These are phyloP conservation scores for Drosophila mercatorum DNA, from an alignment of 2,888 invertebrate species.

Conservation along the genomic window DNA sequence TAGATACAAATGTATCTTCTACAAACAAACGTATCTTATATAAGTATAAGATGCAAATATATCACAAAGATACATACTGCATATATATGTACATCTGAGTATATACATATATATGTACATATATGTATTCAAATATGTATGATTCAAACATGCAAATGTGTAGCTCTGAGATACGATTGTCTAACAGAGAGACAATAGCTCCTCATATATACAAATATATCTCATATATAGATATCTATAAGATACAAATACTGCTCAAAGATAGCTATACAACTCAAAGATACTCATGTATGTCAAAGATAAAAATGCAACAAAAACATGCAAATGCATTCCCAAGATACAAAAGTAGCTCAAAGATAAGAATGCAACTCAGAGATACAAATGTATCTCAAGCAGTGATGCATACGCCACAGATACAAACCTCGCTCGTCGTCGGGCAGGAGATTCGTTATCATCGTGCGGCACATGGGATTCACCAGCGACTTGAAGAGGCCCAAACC, in stretches of 20 bases:
- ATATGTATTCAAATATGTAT: too few species aligned
- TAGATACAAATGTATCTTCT: too few species aligned
- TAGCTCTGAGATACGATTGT: not conserved
- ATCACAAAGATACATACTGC: not conserved
- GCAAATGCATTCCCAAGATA: not conserved
- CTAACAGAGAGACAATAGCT: not conserved
- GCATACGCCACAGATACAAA: slow-evolving; percentile 25
- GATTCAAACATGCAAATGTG: not conserved
- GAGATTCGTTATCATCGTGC: slow-evolving; percentile 78
- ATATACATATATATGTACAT: too few species aligned
- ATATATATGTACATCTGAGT: too few species aligned
- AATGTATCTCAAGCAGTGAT: not conserved
- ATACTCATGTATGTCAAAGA: not conserved
- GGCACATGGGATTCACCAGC: slow-evolving; percentile 81
- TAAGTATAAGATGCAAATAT: not conserved
- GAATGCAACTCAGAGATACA: not conserved
- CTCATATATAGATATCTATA: not conserved
- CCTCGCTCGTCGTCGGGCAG: slow-evolving; percentile 83
- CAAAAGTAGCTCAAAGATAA: not conserved
- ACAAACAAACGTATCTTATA: too few species aligned
- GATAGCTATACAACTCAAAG: not conserved
- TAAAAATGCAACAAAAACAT: not conserved
- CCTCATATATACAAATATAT: not conserved
- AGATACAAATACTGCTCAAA: not conserved
- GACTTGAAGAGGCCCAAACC: slow-evolving; percentile 75